Evolutionary conservation across 1,140 invertebrate genomes (phyloP).

Genomic region (Scaptomyza hsui): DNA sequence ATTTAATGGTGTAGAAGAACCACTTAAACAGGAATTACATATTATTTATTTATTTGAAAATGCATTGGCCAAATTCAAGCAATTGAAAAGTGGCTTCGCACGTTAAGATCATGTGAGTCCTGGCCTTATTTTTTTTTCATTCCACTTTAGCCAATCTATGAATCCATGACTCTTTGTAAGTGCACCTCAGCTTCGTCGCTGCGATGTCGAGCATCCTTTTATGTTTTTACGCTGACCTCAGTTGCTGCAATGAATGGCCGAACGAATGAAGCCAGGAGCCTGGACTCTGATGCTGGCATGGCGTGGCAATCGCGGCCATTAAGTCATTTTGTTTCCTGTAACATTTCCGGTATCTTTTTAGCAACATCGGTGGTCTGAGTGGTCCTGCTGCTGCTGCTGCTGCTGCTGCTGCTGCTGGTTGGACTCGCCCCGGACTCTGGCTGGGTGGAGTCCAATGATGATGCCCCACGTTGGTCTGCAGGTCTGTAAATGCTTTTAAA

Average conservation of each 20-base stretch:
- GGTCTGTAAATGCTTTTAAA: constrained; percentile 71
- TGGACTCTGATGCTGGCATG: constrained; percentile 50
- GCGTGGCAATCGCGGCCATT: constrained; percentile 76
- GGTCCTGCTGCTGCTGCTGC: background rate
- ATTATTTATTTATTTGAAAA: background rate
- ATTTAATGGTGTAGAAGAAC: too few species aligned
- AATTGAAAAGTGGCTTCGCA: background rate
- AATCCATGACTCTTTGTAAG: constrained; percentile 25
- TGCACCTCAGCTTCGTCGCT: constrained; percentile 22
- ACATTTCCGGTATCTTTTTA: constrained; percentile 82
- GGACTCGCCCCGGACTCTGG: constrained; percentile 15
- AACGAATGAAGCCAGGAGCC: constrained; percentile 8
- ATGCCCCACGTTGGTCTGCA: background rate
- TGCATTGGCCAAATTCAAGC: background rate
- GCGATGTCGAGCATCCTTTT: constrained; percentile 32
- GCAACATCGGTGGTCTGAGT: constrained; percentile 44
- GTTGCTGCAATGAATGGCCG: constrained; percentile 62
- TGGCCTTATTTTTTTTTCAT: background rate
- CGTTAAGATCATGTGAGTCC: background rate
- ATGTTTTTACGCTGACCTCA: constrained; percentile 67
- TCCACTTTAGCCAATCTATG: constrained; percentile 6
- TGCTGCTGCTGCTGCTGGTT: constrained; percentile 5
- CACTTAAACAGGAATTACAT: background rate
- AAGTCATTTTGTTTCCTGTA: constrained; percentile 81
- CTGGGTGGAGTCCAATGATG: constrained; percentile 14